Conservation (phyloP, 2,797 vertebrate genomes). For the Pseudomugil gertrudae region DNA sequence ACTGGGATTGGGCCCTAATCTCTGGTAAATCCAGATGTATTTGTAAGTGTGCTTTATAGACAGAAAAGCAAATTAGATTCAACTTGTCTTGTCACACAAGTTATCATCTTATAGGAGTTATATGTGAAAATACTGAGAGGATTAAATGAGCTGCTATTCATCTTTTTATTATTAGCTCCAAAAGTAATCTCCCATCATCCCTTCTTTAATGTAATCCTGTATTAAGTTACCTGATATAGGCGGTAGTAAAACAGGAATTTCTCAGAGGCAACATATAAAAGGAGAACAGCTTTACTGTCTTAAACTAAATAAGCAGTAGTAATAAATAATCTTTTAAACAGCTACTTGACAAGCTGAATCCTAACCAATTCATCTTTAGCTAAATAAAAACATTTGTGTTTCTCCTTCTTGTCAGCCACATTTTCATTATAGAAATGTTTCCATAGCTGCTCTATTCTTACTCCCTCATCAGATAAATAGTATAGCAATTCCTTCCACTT, state of each 20-base stretch:
- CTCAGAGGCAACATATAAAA: slow-evolving; percentile 2
- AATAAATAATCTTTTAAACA: slow-evolving; percentile 6
- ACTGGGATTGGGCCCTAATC: background rate
- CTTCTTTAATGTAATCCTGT: slow-evolving; percentile 11
- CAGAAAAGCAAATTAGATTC: slow-evolving; percentile 15
- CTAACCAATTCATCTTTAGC: slow-evolving; percentile 4
- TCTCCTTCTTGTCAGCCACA: slow-evolving; percentile 6
- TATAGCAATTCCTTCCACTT: slow-evolving; percentile 20
- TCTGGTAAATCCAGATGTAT: background rate
- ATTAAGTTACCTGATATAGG: slow-evolving; percentile 4
- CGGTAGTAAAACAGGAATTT: slow-evolving; percentile 1
- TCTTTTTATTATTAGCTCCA: background rate
- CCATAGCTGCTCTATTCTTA: slow-evolving; percentile 25
- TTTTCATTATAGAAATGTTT: slow-evolving; percentile 42
- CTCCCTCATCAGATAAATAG: slow-evolving; percentile 39
- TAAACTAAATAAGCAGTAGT: background rate
- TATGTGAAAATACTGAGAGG: slow-evolving; percentile 1
- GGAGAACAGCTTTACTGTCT: background rate
- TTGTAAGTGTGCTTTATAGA: slow-evolving; percentile 1
- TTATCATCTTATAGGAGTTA: background rate
- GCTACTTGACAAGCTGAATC: slow-evolving; percentile 16
- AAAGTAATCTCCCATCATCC: slow-evolving; percentile 9
- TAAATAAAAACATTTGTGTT: slow-evolving; percentile 14
- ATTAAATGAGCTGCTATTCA: slow-evolving; percentile 8
- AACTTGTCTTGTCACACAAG: background rate